These are phyloP conservation scores for Drosophila tropicalis DNA, from an alignment of 1,140 invertebrate genomes.

Conservation along the genomic window DNA sequence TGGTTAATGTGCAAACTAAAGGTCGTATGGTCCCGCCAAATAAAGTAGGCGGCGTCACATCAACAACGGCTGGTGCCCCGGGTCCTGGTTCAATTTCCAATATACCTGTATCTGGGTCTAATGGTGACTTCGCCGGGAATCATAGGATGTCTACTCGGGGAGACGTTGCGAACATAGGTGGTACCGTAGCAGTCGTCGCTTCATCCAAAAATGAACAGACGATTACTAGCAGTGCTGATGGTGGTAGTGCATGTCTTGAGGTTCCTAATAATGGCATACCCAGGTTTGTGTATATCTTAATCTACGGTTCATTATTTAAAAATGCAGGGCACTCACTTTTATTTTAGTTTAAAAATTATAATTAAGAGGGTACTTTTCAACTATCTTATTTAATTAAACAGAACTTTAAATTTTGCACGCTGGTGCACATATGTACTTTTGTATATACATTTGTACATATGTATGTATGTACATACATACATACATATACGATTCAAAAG, in stretches of 20 bases:
- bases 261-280: constrained; percentile 73
- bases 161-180: constrained; percentile 21
- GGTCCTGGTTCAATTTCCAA: constrained; percentile 17
- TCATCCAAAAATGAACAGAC: constrained; percentile 44
- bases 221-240: constrained; percentile 42
- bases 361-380: too few relatives aligned
- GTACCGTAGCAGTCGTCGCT: neutral
- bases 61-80: constrained; percentile 17
- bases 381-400: too few relatives aligned
- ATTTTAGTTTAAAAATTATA: too few relatives aligned
- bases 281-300: constrained; percentile 52
- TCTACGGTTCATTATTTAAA: too few relatives aligned
- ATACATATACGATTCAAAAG: too few relatives aligned
- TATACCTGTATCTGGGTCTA: constrained; percentile 30
- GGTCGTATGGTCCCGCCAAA: constrained; percentile 42
- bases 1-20: constrained; percentile 75
- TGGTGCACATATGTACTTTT: too few relatives aligned
- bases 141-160: constrained; percentile 39
- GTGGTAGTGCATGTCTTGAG: constrained; percentile 54
- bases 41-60: constrained; percentile 30
- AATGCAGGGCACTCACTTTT: too few relatives aligned
- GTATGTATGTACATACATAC: too few relatives aligned
- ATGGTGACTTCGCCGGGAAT: constrained; percentile 45
- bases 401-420: too few relatives aligned
- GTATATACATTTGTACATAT: too few relatives aligned